Evolutionary conservation across 1,140 invertebrate species (phyloP).

Genomic region (Sesamia nonagrioides): DNA sequence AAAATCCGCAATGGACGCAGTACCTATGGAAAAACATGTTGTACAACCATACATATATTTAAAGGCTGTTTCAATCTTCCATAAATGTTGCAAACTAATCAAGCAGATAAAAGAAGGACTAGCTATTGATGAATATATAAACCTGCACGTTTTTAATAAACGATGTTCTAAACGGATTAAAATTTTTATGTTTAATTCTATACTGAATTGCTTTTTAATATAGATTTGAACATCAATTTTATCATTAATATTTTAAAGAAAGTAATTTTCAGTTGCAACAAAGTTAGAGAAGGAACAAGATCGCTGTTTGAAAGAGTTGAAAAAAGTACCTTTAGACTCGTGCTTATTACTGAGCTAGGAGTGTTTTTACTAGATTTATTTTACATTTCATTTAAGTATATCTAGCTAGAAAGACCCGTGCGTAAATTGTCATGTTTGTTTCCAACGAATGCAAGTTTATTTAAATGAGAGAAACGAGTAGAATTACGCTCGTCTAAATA

Average conservation of each 20-base stretch:
- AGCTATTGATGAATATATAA: background rate
- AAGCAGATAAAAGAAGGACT: background rate
- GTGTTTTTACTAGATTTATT: constrained; percentile 10
- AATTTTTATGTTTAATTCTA: background rate
- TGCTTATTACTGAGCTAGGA: background rate
- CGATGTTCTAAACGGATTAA: background rate
- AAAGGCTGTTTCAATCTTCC: background rate
- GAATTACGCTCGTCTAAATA: constrained; percentile 42
- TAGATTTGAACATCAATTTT: constrained; percentile 5
- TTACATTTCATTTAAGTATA: background rate
- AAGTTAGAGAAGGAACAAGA: background rate
- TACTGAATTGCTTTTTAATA: background rate
- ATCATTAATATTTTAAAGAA: no score
- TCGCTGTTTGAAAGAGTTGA: background rate
- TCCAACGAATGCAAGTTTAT: constrained; percentile 34
- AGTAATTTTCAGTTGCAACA: background rate
- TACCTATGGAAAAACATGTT: background rate
- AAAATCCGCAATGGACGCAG: background rate
- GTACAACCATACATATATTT: background rate
- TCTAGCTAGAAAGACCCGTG: background rate
- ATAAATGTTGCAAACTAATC: constrained; percentile 7
- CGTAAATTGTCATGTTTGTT: constrained; percentile 40
- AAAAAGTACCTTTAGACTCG: background rate
- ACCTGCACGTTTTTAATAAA: background rate
- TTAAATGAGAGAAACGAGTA: constrained; percentile 38